Conservation (phyloP, 2,113 vertebrate species). For the Euleptes europaea region DNA sequence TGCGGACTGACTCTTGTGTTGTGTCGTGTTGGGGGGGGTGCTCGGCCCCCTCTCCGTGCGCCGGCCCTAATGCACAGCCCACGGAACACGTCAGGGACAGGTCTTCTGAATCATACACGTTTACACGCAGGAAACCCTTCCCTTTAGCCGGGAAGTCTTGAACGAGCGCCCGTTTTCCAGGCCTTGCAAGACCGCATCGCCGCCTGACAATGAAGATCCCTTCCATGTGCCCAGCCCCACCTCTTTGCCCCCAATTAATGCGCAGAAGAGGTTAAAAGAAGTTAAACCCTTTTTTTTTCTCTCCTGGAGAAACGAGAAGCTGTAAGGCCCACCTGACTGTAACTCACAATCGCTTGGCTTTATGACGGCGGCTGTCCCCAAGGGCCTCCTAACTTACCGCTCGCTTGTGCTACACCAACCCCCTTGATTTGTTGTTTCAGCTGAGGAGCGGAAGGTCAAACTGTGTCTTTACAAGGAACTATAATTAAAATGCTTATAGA, state of each 20-base stretch:
- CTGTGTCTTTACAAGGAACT: conserved; percentile 85
- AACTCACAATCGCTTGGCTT: conserved; percentile 58
- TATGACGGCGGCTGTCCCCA: conserved; percentile 78
- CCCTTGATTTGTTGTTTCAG: conserved; percentile 87
- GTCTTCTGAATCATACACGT: background rate
- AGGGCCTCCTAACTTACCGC: conserved; percentile 83
- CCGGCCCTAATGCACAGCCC: background rate
- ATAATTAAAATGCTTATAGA: conserved; percentile 78
- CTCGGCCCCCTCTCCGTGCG: background rate
- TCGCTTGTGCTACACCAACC: conserved; percentile 84
- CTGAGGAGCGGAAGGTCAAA: conserved; percentile 91
- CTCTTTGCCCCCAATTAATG: background rate
- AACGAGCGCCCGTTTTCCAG: conserved; percentile 25
- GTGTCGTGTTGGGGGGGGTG: background rate
- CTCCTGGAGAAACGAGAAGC: conserved; percentile 32
- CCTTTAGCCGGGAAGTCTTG: conserved; percentile 22
- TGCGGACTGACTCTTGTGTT: conserved; percentile 7
- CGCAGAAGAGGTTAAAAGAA: conserved; percentile 44
- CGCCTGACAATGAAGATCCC: conserved; percentile 35
- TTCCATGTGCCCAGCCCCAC: conserved; percentile 18
- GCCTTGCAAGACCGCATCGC: conserved; percentile 32
- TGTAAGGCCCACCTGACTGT: conserved; percentile 50
- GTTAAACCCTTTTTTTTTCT: conserved; percentile 56
- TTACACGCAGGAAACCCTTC: conserved; percentile 39
- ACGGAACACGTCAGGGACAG: background rate